Base-by-base conservation (phyloP, 2,113 vertebrate species). In the Cyprinodon variegatus region DNA sequence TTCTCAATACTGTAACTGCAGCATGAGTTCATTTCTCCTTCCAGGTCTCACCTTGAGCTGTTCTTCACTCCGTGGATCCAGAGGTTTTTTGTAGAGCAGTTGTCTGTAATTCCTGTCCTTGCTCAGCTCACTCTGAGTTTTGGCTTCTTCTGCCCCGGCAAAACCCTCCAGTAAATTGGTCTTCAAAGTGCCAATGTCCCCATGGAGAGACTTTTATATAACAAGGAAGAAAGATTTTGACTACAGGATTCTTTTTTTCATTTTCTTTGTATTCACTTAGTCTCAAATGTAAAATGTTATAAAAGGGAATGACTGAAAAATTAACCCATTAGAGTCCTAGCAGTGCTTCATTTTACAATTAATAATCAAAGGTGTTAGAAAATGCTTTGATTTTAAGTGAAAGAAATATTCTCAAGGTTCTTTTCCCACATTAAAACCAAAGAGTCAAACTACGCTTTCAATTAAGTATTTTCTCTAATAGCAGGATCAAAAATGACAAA, bases 31-130 rank as follows among this genome's bases (percentile, higher is more conserved):
- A 72, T 61, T 39, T 38, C 5, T 53, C n/a, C 4, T 40, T 20
- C 12, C 41, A 36, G n/a, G 4, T 61, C 78, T 76, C 79, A 99
- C 98, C 97, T 99, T 97, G 68, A 99, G 96, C 48, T 97, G 96
- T 3, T 96, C 95, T 80, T 98, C 96, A 3, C 96, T 97, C 84
- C 95, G 96, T 15, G 98, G 98, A 74, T 99, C 97, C 85, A 99
- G 91, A 0, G 97, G 97, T 74, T 96, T 97, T 90, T 97, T 97
- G 83, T 97, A 98, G 8, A 99, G 94, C 60, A 99, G 86, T 65
- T 96, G 96, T 45, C 96, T 93, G 83, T 99, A 99, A 0, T 92
- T 93, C 0, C 83, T 93, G 83, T 96, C 96, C 22, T 22, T 87
- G 79, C 95, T 94, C 64, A 96, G 94, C 68, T 96, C 95, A 0